Percentiles rank a stretch among this genome's conserved stretches.
Conservation (phyloP, 2,797 vertebrate species). For the Cirrhinus molitorella region DNA sequence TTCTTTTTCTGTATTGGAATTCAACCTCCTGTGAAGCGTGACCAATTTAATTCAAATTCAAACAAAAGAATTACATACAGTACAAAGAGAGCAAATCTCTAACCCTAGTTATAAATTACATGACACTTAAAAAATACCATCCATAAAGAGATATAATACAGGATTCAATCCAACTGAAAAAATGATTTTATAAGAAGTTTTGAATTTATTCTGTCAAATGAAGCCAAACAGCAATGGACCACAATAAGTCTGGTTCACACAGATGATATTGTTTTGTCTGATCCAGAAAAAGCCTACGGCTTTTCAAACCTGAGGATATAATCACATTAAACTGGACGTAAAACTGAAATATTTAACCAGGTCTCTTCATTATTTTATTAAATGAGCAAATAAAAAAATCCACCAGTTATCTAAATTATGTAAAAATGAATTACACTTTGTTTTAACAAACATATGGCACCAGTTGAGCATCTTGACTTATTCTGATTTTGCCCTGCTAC, state of each 20-base stretch:
- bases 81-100: neutral
- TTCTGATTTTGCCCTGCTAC: neutral
- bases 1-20: neutral
- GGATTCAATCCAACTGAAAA: slow-evolving; percentile 37
- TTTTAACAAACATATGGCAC: slow-evolving; percentile 60
- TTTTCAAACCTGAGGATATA: slow-evolving; percentile 45
- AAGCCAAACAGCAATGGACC: slow-evolving; percentile 18
- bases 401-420: slow-evolving; percentile 6
- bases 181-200: slow-evolving; percentile 16
- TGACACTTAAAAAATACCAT: neutral
- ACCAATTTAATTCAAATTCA: neutral
- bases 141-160: neutral
- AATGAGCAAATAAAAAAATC: slow-evolving; percentile 24
- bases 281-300: slow-evolving; percentile 1
- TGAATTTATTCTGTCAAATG: slow-evolving; percentile 47
- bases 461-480: slow-evolving; percentile 9
- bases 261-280: slow-evolving; percentile 27
- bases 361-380: slow-evolving; percentile 36
- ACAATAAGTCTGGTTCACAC: slow-evolving; percentile 12
- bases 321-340: slow-evolving; percentile 32
- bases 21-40: neutral
- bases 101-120: neutral
- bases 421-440: slow-evolving; percentile 40
- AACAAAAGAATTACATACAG: slow-evolving; percentile 14
- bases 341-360: slow-evolving; percentile 1